phyloP scores from a whole-genome alignment of 1,140 invertebrate species.

The Halictus rubicundus region DNA sequence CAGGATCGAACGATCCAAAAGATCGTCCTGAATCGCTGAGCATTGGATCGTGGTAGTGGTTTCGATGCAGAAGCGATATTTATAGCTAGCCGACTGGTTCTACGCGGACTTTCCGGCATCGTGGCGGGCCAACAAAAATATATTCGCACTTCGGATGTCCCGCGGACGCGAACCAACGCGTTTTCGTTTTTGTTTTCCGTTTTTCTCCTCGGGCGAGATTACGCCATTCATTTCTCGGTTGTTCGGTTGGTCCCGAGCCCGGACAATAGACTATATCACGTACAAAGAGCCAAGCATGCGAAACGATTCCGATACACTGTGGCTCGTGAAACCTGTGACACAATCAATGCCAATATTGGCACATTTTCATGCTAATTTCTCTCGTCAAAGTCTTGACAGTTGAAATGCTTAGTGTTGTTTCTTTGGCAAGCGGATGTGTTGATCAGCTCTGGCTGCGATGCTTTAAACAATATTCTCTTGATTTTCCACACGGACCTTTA shows the following conservation, averaged over 20 bases:
- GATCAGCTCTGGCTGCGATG: too few species aligned
- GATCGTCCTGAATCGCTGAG: constrained; percentile 61
- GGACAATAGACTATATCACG: too few species aligned
- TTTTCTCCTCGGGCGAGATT: constrained; percentile 31
- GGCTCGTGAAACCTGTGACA: too few species aligned
- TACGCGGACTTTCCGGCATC: constrained; percentile 74
- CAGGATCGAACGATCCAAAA: constrained; percentile 27
- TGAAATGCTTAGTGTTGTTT: too few species aligned
- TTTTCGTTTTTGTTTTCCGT: constrained; percentile 17
- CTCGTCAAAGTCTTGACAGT: too few species aligned
- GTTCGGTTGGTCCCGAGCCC: not conserved
- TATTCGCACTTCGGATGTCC: constrained; percentile 69
- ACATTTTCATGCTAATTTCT: too few species aligned
- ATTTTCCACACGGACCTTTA: too few species aligned
- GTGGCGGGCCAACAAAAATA: constrained; percentile 77
- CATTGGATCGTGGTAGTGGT: constrained; percentile 70
- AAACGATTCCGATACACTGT: too few species aligned
- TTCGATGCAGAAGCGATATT: constrained; percentile 78
- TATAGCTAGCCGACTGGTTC: constrained; percentile 72
- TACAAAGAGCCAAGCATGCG: too few species aligned
- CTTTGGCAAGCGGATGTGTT: too few species aligned
- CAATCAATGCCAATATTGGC: too few species aligned
- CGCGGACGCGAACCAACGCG: constrained; percentile 41
- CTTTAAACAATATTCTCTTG: too few species aligned
- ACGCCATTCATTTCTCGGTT: not conserved